Evolutionary conservation across 2,888 invertebrate genomes (phyloP).

Genomic region (Chydorus sphaericus): DNA sequence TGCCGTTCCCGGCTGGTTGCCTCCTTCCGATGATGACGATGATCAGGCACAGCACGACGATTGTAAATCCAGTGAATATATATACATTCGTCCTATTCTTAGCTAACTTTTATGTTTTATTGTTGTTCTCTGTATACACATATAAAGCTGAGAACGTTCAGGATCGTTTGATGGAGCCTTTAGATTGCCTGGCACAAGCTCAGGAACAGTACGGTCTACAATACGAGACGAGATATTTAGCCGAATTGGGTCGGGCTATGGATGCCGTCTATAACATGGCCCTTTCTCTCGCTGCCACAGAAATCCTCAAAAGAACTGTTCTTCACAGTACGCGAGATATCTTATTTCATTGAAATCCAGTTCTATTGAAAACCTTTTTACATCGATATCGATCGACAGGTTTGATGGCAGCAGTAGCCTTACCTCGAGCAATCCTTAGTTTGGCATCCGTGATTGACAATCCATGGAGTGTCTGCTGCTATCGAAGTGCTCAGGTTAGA

Average conservation of each 20-base stretch:
- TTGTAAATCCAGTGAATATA: background rate
- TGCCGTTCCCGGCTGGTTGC: conserved; percentile 48
- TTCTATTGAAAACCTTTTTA: background rate
- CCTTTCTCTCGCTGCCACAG: conserved; percentile 42
- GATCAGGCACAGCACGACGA: background rate
- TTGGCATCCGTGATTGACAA: conserved; percentile 43
- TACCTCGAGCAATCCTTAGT: conserved; percentile 45
- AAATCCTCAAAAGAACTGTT: conserved; percentile 36
- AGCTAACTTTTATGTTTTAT: no score
- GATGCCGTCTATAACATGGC: conserved; percentile 37
- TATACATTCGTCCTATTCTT: no score
- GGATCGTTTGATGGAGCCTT: conserved; percentile 35
- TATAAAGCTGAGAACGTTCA: conserved; percentile 33
- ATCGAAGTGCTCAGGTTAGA: conserved; percentile 37
- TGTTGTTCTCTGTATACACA: no score
- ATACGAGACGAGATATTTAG: conserved; percentile 44
- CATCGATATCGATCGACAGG: conserved; percentile 31
- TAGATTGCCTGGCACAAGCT: conserved; percentile 39
- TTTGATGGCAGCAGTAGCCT: conserved; percentile 44
- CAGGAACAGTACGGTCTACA: conserved; percentile 46
- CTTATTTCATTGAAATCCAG: background rate
- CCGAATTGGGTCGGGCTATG: conserved; percentile 42
- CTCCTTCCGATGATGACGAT: background rate
- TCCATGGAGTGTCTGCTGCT: conserved; percentile 49
- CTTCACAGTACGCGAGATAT: conserved; percentile 36